Evolutionary conservation across 2,113 vertebrate species (phyloP), one percentile per base, ranked within the genome.

Genomic region (Xiphias gladius): DNA sequence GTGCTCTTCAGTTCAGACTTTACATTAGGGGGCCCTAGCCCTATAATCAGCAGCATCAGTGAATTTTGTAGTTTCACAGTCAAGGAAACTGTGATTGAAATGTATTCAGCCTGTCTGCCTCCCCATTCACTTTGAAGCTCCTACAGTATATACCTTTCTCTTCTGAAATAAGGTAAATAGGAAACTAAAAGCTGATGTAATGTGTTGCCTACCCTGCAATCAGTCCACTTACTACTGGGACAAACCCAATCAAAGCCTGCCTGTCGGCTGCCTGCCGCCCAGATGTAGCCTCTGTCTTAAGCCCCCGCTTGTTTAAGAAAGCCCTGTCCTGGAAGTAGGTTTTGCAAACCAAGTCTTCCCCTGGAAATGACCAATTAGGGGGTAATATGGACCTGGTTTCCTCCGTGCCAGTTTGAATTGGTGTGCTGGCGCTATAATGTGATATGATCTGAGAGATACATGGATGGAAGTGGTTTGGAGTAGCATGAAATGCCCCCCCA

Each of bases 301-400:
- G 88, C 86, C 91, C 73, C 70, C 67, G 88, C 91, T 94, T 91
- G 90, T 93, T 93, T 94, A 89, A 86, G 85, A 92, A 93, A 94
- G 83, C 85, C 80, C 83, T 55, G 64, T 89, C 88, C 92, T 92
- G 92, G 93, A 93, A 93, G 91, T 86, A 71, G 73, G 83, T 86
- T 93, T 93, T 89, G 66, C 89, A 93, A 94, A 95, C 87, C 90
- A 87, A 94, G 75, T 91, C 90, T 93, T 93, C 88, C 92, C 86
- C 92, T 94, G 94, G 94, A 95, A 95, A 95, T 94, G 87, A 93
- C 93, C 94, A 94, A 94, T 95, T 95, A 95, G 91, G 85, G 77
- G 72, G 84, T 90, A 93, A 92, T 94, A 70, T 90, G 91, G 93
- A 93, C 86, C 93, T 90, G 81, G 91, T 94, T 95, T 94, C 92